Conservation (phyloP, 2,113 vertebrate species). For the Nothobranchius furzeri region DNA sequence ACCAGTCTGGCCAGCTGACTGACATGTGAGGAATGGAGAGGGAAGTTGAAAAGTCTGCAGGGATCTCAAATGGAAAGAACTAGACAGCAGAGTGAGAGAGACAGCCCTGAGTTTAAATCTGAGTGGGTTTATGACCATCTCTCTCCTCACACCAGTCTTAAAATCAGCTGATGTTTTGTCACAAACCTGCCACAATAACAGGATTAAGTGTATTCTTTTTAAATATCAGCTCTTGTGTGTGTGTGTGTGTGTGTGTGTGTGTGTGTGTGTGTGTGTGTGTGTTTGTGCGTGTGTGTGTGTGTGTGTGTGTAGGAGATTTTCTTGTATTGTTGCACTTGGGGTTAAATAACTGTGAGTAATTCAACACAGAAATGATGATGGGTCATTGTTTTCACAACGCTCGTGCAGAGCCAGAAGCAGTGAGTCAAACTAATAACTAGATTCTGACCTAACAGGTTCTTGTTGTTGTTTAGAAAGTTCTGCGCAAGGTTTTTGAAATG, state of each 20-base stretch:
- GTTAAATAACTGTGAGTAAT: conserved; percentile 8
- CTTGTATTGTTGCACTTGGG: background rate
- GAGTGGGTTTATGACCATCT: background rate
- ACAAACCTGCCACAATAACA: background rate
- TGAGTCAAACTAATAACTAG: conserved; percentile 1
- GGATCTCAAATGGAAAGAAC: background rate
- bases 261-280: conserved; percentile 11
- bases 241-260: background rate
- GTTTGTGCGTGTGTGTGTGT: background rate
- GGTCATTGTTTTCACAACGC: background rate
- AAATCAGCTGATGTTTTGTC: background rate
- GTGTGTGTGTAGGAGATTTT: background rate
- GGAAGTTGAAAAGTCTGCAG: background rate
- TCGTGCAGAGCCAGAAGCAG: background rate
- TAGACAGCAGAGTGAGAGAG: background rate
- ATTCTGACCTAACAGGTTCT: conserved; percentile 5
- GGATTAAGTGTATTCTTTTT: background rate
- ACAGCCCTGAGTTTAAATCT: background rate
- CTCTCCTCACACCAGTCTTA: background rate
- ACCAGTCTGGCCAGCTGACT: conserved; percentile 75
- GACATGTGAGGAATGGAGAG: conserved; percentile 54
- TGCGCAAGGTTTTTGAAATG: background rate
- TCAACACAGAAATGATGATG: background rate
- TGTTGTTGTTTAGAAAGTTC: background rate
- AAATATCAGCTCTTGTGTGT: conserved; percentile 12